Evolutionary conservation across 2,797 vertebrate genomes (phyloP).

Genomic region (Smutsia temminckii): DNA sequence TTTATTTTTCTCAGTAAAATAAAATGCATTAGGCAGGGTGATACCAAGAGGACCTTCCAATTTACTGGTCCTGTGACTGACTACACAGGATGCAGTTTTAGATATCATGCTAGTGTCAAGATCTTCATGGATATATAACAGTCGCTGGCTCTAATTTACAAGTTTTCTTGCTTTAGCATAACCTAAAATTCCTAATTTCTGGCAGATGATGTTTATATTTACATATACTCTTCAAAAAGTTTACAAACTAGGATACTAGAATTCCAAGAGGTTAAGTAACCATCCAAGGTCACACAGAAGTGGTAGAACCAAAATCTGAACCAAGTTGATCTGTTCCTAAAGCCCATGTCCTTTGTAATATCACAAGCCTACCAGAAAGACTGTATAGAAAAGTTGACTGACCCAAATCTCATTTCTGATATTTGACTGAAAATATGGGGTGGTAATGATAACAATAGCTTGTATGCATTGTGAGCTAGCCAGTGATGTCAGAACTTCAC

Average conservation of each 20-base stretch:
- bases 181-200: neutral
- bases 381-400: neutral
- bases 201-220: neutral
- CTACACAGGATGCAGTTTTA: neutral
- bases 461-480: neutral
- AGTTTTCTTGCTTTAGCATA: neutral
- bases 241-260: neutral
- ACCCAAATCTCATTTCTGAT: neutral
- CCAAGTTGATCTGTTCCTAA: neutral
- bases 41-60: accelerated
- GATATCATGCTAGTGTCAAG: neutral
- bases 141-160: neutral
- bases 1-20: neutral
- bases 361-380: neutral
- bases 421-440: neutral
- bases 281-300: neutral
- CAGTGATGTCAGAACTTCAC: neutral
- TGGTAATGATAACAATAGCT: neutral
- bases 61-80: neutral
- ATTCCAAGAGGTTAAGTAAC: neutral
- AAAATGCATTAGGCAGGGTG: neutral
- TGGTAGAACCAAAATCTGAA: neutral
- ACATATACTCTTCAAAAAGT: neutral
- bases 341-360: neutral
- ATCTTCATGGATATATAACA: neutral